Evolutionary conservation across 2,113 vertebrate genomes (phyloP).

Genomic region (Choloepus hoffmanni): DNA sequence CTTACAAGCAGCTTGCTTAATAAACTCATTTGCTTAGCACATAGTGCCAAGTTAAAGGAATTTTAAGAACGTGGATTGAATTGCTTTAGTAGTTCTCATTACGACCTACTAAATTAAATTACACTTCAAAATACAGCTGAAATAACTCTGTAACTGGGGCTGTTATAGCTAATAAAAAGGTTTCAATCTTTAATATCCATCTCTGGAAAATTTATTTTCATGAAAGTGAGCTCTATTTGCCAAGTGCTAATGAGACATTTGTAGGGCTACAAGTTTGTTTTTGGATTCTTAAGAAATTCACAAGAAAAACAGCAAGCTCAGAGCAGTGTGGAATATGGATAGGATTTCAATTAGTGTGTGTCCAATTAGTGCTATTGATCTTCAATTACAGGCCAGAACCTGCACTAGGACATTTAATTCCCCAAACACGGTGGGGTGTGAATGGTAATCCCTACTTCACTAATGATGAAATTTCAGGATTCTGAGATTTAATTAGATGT

Average conservation of each 20-base stretch:
- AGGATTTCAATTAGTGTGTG: constrained; percentile 34
- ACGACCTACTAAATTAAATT: constrained; percentile 67
- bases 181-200: constrained; percentile 53
- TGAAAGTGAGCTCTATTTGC: constrained; percentile 32
- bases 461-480: constrained; percentile 29
- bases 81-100: constrained; percentile 63
- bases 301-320: background rate
- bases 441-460: background rate
- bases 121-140: constrained; percentile 64
- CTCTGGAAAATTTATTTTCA: constrained; percentile 61
- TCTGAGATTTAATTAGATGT: background rate
- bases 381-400: background rate
- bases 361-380: constrained; percentile 42
- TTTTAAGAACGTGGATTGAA: constrained; percentile 65
- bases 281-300: constrained; percentile 37
- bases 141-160: constrained; percentile 45
- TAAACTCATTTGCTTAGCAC: constrained; percentile 63
- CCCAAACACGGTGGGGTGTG: background rate
- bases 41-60: constrained; percentile 68
- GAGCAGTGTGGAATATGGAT: background rate
- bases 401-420: background rate
- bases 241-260: constrained; percentile 65
- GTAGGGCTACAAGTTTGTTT: constrained; percentile 18
- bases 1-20: constrained; percentile 61
- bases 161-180: constrained; percentile 53